phyloP scores from a whole-genome alignment of 1,140 invertebrate genomes.

The Diploscapter pachys region DNA sequence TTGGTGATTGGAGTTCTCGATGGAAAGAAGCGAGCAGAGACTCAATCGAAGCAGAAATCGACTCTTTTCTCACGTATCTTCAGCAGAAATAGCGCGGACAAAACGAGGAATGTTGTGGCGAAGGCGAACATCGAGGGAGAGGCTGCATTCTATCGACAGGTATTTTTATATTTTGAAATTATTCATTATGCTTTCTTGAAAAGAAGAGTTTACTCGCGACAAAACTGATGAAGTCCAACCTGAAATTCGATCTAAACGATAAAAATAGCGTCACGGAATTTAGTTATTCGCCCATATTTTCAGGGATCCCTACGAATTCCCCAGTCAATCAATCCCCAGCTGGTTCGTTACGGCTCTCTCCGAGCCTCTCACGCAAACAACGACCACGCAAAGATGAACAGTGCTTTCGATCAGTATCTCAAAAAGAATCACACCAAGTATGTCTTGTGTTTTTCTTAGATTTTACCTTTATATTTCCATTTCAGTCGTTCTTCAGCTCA shows the following conservation, averaged over 20 bases:
- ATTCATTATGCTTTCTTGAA: too few species aligned
- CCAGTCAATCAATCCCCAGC: conserved; percentile 11
- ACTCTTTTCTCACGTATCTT: conserved; percentile 25
- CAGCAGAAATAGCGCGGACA: conserved; percentile 20
- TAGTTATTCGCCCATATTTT: too few species aligned
- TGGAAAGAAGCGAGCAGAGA: conserved; percentile 25
- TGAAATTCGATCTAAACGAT: too few species aligned
- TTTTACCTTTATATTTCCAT: background rate
- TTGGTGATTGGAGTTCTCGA: conserved; percentile 29
- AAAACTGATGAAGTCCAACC: too few species aligned
- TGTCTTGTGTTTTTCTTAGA: too few species aligned
- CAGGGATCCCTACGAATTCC: conserved; percentile 29
- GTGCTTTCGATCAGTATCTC: too few species aligned
- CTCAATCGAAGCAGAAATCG: conserved; percentile 16
- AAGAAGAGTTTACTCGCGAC: too few species aligned
- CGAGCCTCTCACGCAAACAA: conserved; percentile 7
- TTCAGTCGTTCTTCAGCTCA: background rate
- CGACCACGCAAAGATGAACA: too few species aligned
- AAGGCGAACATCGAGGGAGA: conserved; percentile 21
- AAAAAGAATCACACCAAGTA: too few species aligned
- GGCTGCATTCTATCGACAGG: background rate
- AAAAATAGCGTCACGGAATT: too few species aligned
- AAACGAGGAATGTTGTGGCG: conserved; percentile 24
- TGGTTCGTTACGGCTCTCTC: conserved; percentile 23
- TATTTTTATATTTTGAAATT: too few species aligned